Evolutionary conservation across 2,113 vertebrate species (phyloP), one percentile per base, ranked within the genome.

Genomic region (Pterocles orientalis): DNA sequence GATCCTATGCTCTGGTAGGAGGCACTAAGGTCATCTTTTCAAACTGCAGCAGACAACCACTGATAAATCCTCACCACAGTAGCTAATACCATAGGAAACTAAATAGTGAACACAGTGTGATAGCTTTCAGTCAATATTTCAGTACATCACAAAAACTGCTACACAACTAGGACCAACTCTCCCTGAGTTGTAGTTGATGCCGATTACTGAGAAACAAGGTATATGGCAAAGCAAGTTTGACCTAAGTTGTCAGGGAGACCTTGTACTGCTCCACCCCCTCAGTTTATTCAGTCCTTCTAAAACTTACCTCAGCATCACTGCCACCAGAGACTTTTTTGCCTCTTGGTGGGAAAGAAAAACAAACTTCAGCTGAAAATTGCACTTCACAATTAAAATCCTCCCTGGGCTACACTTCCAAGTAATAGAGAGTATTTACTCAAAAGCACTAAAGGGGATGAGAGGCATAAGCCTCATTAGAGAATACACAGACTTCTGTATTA

Each of bases 391-490:
- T 88, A 81, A 66, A 80, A 90, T 64, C 33, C 39, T 91, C 82
- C 68, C 48, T 79, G 31, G 93, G 82, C 82, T 96, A 90, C 34
- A 56, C 36, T 95, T 88, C 71, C 53, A 56, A 78, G n/a, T 76
- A 85, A 77, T 81, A 31, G 1, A 83, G n/a, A 43, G 8, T 68
- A 54, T 79, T 96, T 81, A 86, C 48, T 72, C 39, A 66, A 51
- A 91, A 94, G 16, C 61, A 89, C 33, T 76, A 57, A 86, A 47
- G 41, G 62, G 33, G 56, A 78, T 71, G 87, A 90, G 62, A 80
- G 41, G 64, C 73, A 88, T 10, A 45, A 92, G 28, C 16, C 57
- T 91, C 84, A 92, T 84, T 86, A 92, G n/a, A 90, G 85, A 92
- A 96, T 57, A 68, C 64, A 93, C 18, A 95, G 60, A 53, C 7